Evolutionary conservation across 2,888 invertebrate genomes (phyloP).

Genomic region (Sinopyrophorus schimmeli): DNA sequence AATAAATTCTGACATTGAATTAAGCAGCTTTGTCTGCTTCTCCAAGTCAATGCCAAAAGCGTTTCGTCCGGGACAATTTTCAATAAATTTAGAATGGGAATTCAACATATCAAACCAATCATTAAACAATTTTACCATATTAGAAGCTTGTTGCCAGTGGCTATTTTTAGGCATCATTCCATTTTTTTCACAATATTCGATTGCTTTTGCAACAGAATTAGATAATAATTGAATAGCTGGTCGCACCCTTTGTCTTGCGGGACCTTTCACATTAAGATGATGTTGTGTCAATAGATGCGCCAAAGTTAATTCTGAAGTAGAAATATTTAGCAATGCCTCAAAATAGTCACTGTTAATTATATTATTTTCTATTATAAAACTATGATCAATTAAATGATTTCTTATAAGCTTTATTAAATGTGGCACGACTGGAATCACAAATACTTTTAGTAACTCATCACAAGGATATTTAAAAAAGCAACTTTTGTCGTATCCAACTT

Average conservation of each 20-base stretch:
- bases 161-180: constrained; percentile 9
- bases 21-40: constrained; percentile 8
- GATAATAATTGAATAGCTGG: constrained; percentile 16
- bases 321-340: constrained; percentile 4
- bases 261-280: constrained; percentile 30
- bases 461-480: constrained; percentile 4
- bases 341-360: constrained; percentile 3
- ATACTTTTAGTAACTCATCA: neutral
- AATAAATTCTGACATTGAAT: constrained; percentile 10
- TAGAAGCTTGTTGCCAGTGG: constrained; percentile 12
- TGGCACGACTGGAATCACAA: constrained; percentile 7
- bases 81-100: constrained; percentile 18
- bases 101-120: constrained; percentile 30
- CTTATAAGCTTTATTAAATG: constrained; percentile 3
- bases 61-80: constrained; percentile 15
- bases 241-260: constrained; percentile 15
- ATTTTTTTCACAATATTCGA: constrained; percentile 22
- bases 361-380: constrained; percentile 1
- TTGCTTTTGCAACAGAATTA: constrained; percentile 21
- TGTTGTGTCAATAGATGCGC: constrained; percentile 30
- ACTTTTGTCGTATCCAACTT: constrained; percentile 23
- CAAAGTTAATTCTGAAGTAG: constrained; percentile 27
- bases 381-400: constrained; percentile 3
- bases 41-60: constrained; percentile 22
- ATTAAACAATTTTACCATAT: constrained; percentile 17